Evolutionary conservation across 2,113 vertebrate genomes (phyloP).

Genomic region (Eclectus roratus): DNA sequence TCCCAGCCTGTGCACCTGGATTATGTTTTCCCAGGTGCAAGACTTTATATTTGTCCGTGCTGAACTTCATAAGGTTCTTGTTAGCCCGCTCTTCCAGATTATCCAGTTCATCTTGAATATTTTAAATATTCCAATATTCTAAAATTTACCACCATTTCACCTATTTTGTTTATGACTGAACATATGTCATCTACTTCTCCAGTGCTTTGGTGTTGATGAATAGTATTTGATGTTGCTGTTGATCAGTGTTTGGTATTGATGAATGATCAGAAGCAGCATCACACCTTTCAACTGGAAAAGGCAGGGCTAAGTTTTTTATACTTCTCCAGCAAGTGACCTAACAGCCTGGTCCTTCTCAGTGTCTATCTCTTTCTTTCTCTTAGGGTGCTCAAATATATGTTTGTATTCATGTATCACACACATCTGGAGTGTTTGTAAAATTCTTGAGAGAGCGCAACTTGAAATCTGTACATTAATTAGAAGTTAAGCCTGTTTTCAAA

Average conservation of each 20-base stretch:
- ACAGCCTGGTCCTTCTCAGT: background rate
- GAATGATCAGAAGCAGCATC: background rate
- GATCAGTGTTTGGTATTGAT: background rate
- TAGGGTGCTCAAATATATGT: background rate
- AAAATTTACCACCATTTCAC: background rate
- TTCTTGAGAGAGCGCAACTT: background rate
- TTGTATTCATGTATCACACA: background rate
- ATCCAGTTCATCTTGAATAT: too few relatives aligned
- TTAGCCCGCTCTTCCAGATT: too few relatives aligned
- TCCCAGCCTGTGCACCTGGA: too few relatives aligned
- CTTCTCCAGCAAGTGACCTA: background rate
- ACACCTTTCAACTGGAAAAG: background rate
- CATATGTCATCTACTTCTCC: background rate
- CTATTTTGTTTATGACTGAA: background rate
- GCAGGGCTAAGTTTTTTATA: background rate
- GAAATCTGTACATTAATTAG: background rate
- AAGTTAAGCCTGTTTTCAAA: background rate
- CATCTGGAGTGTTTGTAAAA: background rate
- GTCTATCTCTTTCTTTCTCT: background rate
- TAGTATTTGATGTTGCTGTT: background rate
- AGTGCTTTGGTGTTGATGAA: background rate
- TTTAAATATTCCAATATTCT: background rate
- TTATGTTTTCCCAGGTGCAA: too few relatives aligned
- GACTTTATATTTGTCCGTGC: too few relatives aligned
- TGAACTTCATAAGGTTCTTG: too few relatives aligned